Evolutionary conservation across 2,797 vertebrate genomes (phyloP).

Genomic region (Podarcis lilfordi): DNA sequence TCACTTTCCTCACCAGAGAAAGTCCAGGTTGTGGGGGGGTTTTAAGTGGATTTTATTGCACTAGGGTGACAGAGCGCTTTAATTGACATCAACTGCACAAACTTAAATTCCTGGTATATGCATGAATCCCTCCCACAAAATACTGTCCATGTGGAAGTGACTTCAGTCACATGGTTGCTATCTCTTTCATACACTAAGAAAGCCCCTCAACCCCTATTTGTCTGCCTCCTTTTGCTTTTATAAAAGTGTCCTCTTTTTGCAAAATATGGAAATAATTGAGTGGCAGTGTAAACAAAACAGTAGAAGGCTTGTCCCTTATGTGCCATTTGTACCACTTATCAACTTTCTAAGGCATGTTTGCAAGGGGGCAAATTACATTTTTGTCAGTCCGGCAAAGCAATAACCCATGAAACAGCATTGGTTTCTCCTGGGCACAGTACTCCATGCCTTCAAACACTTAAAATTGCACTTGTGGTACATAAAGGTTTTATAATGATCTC

Average conservation of each 20-base stretch:
- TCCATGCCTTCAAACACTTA: slow-evolving; percentile 74
- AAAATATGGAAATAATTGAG: slow-evolving; percentile 39
- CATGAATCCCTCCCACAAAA: no score
- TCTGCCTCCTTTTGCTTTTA: not conserved
- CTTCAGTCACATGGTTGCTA: not conserved
- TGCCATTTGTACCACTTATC: slow-evolving; percentile 17
- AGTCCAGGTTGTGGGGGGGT: no score
- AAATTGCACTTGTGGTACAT: slow-evolving; percentile 74
- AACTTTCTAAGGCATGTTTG: slow-evolving; percentile 49
- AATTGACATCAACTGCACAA: no score
- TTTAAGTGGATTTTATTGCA: no score
- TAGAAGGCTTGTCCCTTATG: slow-evolving; percentile 37
- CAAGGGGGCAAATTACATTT: slow-evolving; percentile 57
- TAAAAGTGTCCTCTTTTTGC: not conserved
- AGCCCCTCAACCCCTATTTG: not conserved
- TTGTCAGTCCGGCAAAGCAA: slow-evolving; percentile 60
- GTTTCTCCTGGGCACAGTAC: slow-evolving; percentile 71
- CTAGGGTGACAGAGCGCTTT: no score
- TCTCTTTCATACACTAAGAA: not conserved
- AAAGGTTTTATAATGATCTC: slow-evolving; percentile 79
- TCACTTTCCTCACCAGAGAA: no score
- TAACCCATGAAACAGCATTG: slow-evolving; percentile 68
- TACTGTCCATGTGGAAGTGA: no score
- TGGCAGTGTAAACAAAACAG: slow-evolving; percentile 26
- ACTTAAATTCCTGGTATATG: no score